These are phyloP conservation scores for Coremacera marginata DNA, from an alignment of 2,888 invertebrate species.

Conservation along the genomic window DNA sequence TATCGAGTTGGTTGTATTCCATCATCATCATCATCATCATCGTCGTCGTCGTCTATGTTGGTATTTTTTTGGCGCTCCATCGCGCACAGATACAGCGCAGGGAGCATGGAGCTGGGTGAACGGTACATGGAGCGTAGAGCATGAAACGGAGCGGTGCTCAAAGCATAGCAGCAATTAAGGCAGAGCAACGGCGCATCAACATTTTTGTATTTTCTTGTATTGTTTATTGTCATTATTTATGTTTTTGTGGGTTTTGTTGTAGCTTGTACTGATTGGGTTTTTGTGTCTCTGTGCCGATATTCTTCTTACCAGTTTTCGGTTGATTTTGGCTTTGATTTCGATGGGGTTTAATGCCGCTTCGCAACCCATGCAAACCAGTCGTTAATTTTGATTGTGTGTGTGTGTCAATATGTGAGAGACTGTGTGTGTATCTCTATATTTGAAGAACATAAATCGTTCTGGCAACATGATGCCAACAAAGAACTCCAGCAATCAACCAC, in stretches of 20 bases:
- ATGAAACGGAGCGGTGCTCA: constrained; percentile 29
- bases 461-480: constrained; percentile 49
- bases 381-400: not conserved
- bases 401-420: not conserved
- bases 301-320: constrained; percentile 35
- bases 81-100: not conserved
- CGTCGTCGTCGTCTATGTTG: constrained; percentile 42
- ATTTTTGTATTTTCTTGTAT: constrained; percentile 24
- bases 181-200: constrained; percentile 9
- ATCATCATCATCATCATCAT: constrained; percentile 55
- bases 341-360: not conserved
- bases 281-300: constrained; percentile 66
- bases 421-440: not conserved
- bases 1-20: constrained; percentile 69
- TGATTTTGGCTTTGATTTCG: no score
- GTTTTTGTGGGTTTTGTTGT: constrained; percentile 13
- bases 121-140: constrained; percentile 10
- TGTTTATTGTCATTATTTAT: constrained; percentile 1
- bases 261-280: constrained; percentile 60
- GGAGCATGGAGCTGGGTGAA: not conserved
- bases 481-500: constrained; percentile 14
- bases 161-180: constrained; percentile 48
- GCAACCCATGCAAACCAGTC: not conserved
- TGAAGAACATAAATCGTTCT: constrained; percentile 31
- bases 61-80: constrained; percentile 9